phyloP scores from a whole-genome alignment of 1,140 invertebrate genomes.

The Polypedilum pembai region DNA sequence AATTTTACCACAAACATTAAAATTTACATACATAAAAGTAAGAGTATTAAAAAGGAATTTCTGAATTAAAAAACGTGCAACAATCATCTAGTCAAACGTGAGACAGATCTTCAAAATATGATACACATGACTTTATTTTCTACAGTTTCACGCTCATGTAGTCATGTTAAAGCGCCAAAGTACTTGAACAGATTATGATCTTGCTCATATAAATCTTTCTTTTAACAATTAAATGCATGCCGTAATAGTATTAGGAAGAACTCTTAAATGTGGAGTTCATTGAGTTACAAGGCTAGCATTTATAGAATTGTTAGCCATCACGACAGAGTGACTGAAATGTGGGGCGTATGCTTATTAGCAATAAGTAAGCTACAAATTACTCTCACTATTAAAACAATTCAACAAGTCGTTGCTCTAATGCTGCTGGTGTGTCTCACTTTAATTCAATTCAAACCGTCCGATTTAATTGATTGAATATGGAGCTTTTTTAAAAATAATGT shows the following conservation, averaged over 20 bases:
- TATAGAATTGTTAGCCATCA: no score
- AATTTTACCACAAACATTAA: no score
- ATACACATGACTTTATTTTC: not conserved
- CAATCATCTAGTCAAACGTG: conserved; percentile 11
- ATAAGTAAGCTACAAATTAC: conserved; percentile 6
- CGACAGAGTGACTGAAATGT: not conserved
- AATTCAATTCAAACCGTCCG: conserved; percentile 22
- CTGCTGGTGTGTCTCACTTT: conserved; percentile 12
- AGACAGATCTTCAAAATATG: conserved; percentile 11
- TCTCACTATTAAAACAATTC: not conserved
- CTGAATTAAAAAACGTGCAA: not conserved
- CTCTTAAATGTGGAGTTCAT: no score
- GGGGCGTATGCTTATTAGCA: conserved; percentile 21
- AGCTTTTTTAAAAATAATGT: not conserved
- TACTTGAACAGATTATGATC: not conserved
- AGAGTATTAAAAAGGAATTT: no score
- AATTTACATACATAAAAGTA: no score
- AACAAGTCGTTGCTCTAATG: not conserved
- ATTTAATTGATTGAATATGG: conserved; percentile 1
- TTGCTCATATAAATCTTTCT: not conserved
- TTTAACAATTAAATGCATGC: no score
- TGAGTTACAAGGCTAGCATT: no score
- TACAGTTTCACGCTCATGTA: not conserved
- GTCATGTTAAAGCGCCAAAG: not conserved
- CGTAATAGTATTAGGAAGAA: no score